Conservation (phyloP, 2,888 invertebrate species). For the Calameuta idolon region DNA sequence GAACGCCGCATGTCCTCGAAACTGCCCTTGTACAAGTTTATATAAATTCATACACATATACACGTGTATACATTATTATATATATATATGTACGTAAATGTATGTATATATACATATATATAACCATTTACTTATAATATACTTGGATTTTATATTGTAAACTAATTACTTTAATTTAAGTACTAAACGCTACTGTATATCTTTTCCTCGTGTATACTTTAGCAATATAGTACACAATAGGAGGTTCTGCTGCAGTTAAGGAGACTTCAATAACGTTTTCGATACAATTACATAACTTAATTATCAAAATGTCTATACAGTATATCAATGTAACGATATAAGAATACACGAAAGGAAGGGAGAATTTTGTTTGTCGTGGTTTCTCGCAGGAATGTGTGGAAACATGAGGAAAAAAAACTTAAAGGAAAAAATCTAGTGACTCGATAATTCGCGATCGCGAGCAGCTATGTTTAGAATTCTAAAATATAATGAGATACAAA, state of each 20-base stretch:
- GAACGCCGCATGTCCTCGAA: too few relatives aligned
- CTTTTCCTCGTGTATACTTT: conserved; percentile 32
- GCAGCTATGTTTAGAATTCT: neutral
- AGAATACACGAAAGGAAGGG: neutral
- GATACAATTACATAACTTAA: conserved; percentile 1
- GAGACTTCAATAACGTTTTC: conserved; percentile 5
- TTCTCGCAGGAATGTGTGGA: neutral
- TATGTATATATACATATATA: conserved; percentile 27
- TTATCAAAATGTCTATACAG: conserved; percentile 2
- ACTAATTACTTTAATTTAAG: conserved; percentile 20
- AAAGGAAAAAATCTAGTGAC: neutral
- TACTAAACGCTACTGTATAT: conserved; percentile 27
- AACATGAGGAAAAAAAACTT: neutral
- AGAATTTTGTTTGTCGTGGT: neutral
- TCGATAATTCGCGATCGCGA: neutral
- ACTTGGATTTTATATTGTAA: conserved; percentile 26
- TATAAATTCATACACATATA: neutral
- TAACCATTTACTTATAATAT: conserved; percentile 42
- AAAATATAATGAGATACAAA: neutral
- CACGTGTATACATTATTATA: neutral
- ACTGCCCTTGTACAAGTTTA: too few relatives aligned
- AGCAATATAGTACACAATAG: conserved; percentile 30
- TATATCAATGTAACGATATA: neutral
- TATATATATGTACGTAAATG: conserved; percentile 12
- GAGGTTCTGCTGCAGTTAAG: conserved; percentile 30